Percentiles rank a stretch among this genome's conserved stretches.
Evolutionary conservation across 2,888 invertebrate species (phyloP).

Genomic region (Meteorus cinctellus): DNA sequence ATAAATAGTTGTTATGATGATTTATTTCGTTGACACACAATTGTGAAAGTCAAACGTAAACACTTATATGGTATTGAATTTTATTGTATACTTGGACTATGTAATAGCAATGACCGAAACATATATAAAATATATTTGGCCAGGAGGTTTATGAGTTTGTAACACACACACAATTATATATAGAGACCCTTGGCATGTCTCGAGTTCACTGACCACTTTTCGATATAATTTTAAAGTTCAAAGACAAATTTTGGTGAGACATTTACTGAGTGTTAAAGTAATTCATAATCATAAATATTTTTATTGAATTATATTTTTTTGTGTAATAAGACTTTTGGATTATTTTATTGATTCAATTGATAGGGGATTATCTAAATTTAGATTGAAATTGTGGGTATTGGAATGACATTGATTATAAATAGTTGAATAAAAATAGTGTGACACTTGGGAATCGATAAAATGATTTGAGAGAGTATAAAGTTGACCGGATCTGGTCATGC

Average conservation of each 20-base stretch:
- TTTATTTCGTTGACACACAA: constrained; percentile 39
- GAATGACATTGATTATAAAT: constrained; percentile 10
- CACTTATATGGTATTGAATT: constrained; percentile 20
- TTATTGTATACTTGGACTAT: constrained; percentile 28
- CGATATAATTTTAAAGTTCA: neutral
- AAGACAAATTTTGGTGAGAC: neutral
- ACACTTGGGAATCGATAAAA: constrained; percentile 16
- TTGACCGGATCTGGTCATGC: constrained; percentile 41
- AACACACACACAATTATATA: neutral
- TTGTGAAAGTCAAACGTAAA: constrained; percentile 35
- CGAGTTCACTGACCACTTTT: constrained; percentile 26
- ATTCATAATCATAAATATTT: neutral
- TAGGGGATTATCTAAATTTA: no score
- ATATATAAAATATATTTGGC: constrained; percentile 39
- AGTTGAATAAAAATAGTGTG: neutral
- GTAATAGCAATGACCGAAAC: constrained; percentile 33
- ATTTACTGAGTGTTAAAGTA: no score
- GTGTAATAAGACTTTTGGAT: no score
- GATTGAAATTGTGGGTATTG: neutral
- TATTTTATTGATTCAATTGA: no score
- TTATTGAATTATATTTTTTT: no score
- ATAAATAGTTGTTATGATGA: constrained; percentile 36
- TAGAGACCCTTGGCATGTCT: constrained; percentile 6
- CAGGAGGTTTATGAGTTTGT: constrained; percentile 34
- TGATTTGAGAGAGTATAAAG: constrained; percentile 35